Base-by-base conservation (phyloP, 2,113 vertebrate species). In the Triplophysa siluroides region DNA sequence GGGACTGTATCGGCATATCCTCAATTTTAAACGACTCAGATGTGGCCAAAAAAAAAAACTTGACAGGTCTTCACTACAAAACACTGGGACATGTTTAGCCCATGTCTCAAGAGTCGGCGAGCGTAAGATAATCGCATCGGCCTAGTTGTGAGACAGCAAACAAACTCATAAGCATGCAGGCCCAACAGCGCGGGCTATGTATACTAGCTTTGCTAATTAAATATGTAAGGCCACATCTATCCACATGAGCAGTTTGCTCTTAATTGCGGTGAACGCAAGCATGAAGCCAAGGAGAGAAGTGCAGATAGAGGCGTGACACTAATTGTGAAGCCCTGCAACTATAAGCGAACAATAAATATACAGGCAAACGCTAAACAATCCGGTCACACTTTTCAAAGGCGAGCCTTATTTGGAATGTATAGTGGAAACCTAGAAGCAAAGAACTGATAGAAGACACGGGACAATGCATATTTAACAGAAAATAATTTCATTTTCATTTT, bases 211-310 rank as follows among this genome's bases (percentile, higher is more conserved):
- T 85, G 91, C 93, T 94, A 92, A 95, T 93, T 90, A 77, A 94
- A 92, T 90, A 91, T 91, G 89, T 92, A 91, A 91, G 90, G 88
- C 90, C 89, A 85, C 86, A 19, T 89, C 87, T 91, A 90, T 88
- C 89, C 86, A 88, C 84, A 85, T 21, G 87, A 93, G 84, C 86
- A 90, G 85, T 80, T 89, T 88, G 84, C 82, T 91, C 91, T 91
- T 93, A 94, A 95, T 92, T 93, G 92, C 86, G 86, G 89, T 91
- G 93, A 95, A 93, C 88, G 92, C 89, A 92, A 87, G 84, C 84
- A 86, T 85, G 90, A 90, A 92, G 89, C 73, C 86, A 87, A 85
- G 58, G 82, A 92, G 90, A 88, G 91, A 89, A 87, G 76, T 85
- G 84, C 86, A 81, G 87, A 88, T 83, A 88, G 87, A 87, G 89